Conservation (phyloP, 2,888 invertebrate genomes). For the Cyclophora punctaria region DNA sequence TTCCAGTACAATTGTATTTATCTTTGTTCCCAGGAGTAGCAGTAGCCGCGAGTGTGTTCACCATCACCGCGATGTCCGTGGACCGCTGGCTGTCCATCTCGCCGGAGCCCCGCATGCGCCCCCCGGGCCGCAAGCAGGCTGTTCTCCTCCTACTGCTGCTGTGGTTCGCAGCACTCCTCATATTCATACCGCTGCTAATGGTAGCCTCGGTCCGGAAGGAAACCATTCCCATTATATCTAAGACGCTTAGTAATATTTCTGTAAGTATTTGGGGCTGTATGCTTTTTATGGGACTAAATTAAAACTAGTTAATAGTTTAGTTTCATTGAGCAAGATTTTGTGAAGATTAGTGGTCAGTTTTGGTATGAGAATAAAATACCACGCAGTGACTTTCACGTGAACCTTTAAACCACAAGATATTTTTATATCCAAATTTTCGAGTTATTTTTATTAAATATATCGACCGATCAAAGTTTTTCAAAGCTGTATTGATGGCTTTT, state of each 20-base stretch:
- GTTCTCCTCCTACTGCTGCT: constrained; percentile 76
- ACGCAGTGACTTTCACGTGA: no score
- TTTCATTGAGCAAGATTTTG: no score
- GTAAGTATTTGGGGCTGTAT: constrained; percentile 28
- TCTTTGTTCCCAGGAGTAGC: constrained; percentile 75
- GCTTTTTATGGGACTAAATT: no score
- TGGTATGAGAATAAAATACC: no score
- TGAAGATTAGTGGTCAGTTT: no score
- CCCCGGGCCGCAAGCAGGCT: constrained; percentile 79
- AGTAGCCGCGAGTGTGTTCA: constrained; percentile 85
- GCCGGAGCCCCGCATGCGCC: constrained; percentile 73
- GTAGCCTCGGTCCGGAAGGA: constrained; percentile 59
- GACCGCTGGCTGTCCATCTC: constrained; percentile 84
- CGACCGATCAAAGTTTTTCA: no score
- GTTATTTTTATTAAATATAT: no score
- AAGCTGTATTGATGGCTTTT: no score
- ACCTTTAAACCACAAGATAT: no score
- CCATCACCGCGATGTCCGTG: constrained; percentile 85
- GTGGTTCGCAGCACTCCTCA: constrained; percentile 79
- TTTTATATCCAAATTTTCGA: no score
- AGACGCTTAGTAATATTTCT: constrained; percentile 47
- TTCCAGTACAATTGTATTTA: no score
- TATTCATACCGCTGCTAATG: constrained; percentile 80
- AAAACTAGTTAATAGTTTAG: no score
- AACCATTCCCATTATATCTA: constrained; percentile 52